Evolutionary conservation across 2,888 invertebrate species (phyloP), one percentile per base, ranked within the genome.

Genomic region (Helobdella robusta): DNA sequence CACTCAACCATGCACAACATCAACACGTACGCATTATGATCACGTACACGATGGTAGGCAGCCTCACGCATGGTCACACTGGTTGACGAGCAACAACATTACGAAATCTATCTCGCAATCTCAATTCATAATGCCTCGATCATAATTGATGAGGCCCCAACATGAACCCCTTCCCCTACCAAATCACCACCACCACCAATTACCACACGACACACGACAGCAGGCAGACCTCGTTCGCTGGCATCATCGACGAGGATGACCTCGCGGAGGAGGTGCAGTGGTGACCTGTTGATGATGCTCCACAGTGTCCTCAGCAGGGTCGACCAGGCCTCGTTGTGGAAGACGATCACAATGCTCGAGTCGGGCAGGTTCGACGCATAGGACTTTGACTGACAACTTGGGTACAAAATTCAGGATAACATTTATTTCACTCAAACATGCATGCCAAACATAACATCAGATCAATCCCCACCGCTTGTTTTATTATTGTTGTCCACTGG

Each of bases 261-360:
- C 79, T 95, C 93, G 74, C 90, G 87, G 74, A 98, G 87, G 65
- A 97, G 84, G 73, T 88, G 86, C 15, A 85, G 80, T 0, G 97
- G 97, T 0, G 97, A 94, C 70, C 92, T 84, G 78, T 97, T 93
- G 64, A 98, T 81, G n/a, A 98, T 91, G 8, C 92, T 93, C 81
- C 95, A 94, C 1, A 97, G 93, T 0, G 97, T 95, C 63, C 97
- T 83, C 66, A 97, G 81, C 34, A 98, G 83, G 18, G 95, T 94
- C 0, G 93, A 91, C 95, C 97, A 98, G 0, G 97, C 97, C 82
- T 98, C 98, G 80, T 98, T 98, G 83, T 98, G 97, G 71, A 80
- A 80, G 68, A 79, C 78, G 56, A 80, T 75, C 20, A 80, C 76
- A 3, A 80, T 77, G 63, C 76, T 77, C 6, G 79, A 78, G 66